phyloP scores from a whole-genome alignment of 2,113 vertebrate species.

The Cygnus atratus region DNA sequence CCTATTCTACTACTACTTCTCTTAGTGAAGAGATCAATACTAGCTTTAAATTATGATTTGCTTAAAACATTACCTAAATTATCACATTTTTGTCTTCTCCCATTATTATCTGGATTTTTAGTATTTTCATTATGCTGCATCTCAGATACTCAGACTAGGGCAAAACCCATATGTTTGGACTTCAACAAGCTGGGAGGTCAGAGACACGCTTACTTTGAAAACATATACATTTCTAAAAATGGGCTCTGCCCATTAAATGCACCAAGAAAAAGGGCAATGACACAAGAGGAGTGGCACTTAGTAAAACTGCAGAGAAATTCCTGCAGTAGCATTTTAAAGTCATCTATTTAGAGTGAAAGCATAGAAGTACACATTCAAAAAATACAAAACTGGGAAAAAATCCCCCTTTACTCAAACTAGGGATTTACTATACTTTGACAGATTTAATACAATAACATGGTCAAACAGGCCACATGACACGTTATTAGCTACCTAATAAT shows the following conservation, averaged over 20 bases:
- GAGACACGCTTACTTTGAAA: conserved; percentile 72
- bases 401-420: neutral
- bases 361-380: conserved; percentile 21
- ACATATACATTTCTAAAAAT: conserved; percentile 68
- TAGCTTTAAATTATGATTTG: conserved; percentile 23
- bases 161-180: conserved; percentile 14
- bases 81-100: neutral
- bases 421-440: neutral
- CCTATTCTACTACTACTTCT: conserved; percentile 48
- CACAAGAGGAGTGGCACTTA: conserved; percentile 39
- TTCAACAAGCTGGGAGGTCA: conserved; percentile 69
- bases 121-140: conserved; percentile 4
- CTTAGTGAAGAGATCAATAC: conserved; percentile 33
- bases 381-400: neutral
- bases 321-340: conserved; percentile 39
- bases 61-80: conserved; percentile 18
- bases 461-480: neutral
- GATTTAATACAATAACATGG: neutral
- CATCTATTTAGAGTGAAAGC: neutral
- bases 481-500: neutral
- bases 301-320: conserved; percentile 65
- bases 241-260: conserved; percentile 54
- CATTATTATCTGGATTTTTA: neutral
- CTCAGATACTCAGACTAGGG: conserved; percentile 16
- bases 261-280: conserved; percentile 42